Base-by-base conservation (phyloP, 2,113 vertebrate genomes). In the Ammodytes marinus region DNA sequence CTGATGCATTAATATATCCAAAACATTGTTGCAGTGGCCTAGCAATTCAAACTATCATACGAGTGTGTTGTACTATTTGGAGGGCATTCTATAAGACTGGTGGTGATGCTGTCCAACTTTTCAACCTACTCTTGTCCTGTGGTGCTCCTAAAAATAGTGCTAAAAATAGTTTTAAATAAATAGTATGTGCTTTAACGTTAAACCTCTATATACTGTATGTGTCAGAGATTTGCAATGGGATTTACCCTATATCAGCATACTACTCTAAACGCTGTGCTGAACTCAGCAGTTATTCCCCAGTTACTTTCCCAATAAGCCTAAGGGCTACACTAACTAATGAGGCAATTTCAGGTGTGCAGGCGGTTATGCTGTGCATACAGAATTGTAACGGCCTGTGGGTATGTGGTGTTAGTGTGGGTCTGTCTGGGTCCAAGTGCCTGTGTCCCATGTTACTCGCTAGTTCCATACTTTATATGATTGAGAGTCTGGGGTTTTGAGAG, bases 261-360 rank as follows among this genome's bases (percentile, higher is more conserved):
- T 54, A n/a, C n/a, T n/a, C 17, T 60, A 6, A 72, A 64, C 1
- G 5, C 5, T 67, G n/a, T 59, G 46, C 39, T 72, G 47, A 57
- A 14, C 8, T 15, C 4, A 60, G 37, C 53, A 39, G 45, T 64
- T 79, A 46, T 45, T 52, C 57, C 49, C 64, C 47, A 49, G 45
- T 63, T 80, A 55, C n/a, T n/a, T n/a, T n/a, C n/a, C n/a, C n/a
- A n/a, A n/a, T 60, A 58, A 39, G 70, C 46, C 13, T 42, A 8
- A 72, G 54, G 47, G 42, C 54, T 17, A 43, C 11, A 55, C 9
- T 37, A 14, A 55, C 17, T 35, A 50, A 70, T 46, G 54, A 50
- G 46, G n/a, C 63, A 14, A 40, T 69, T 46, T 69, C 55, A 15
- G 3, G 15, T 54, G 13, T 57, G 15, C 4, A 3, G 35, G 43